A percentile compares a stretch with the other conserved stretches of the same genome.
Evolutionary conservation across 2,888 invertebrate genomes (phyloP).

Genomic region (Heliconius charithonia): DNA sequence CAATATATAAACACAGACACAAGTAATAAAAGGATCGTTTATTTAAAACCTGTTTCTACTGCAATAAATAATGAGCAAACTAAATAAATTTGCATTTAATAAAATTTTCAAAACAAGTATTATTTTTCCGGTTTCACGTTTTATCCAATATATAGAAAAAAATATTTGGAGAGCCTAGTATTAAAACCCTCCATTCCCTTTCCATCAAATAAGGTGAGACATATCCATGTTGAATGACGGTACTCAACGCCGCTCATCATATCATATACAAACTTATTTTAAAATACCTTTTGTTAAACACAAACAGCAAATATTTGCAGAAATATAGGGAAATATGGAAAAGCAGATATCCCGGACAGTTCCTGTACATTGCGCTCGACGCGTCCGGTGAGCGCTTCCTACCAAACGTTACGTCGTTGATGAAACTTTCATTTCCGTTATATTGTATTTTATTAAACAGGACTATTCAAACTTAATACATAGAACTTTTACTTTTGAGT

Average conservation of each 20-base stretch:
- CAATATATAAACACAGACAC: too few relatives aligned
- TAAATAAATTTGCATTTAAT: too few relatives aligned
- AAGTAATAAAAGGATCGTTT: too few relatives aligned
- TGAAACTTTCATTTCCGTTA: slow-evolving; percentile 6
- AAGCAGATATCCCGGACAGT: slow-evolving; percentile 61
- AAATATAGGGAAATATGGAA: neutral
- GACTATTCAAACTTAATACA: neutral
- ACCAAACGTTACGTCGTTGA: slow-evolving; percentile 55
- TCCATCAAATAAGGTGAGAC: too few relatives aligned
- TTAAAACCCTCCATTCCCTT: too few relatives aligned
- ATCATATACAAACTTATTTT: neutral
- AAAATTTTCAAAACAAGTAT: too few relatives aligned
- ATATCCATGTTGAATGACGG: too few relatives aligned
- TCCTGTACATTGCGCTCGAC: slow-evolving; percentile 57
- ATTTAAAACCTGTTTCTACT: too few relatives aligned
- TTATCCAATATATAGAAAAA: too few relatives aligned
- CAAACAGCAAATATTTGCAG: neutral
- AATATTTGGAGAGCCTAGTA: too few relatives aligned
- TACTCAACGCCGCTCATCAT: neutral
- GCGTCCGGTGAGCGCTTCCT: slow-evolving; percentile 53
- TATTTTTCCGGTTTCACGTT: too few relatives aligned
- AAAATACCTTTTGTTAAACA: neutral
- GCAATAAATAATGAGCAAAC: too few relatives aligned
- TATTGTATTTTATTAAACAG: neutral
- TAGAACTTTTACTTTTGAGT: neutral